Evolutionary conservation across 2,888 invertebrate genomes (phyloP).

Genomic region (Antheraea assamensis): DNA sequence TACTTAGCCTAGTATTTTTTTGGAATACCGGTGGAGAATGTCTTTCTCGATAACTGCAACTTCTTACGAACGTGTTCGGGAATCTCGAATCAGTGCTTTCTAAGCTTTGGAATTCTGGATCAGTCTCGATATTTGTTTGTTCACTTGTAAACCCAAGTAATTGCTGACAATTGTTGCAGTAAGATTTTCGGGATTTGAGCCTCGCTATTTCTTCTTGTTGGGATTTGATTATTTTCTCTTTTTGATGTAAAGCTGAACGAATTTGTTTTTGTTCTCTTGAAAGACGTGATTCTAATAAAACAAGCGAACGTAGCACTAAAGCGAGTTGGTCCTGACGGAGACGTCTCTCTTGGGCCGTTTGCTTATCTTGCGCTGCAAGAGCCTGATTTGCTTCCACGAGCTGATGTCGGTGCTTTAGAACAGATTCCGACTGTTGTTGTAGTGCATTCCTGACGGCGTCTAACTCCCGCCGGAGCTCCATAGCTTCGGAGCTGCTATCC

Average conservation of each 20-base stretch:
- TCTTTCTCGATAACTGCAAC: slow-evolving; percentile 77
- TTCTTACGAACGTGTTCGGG: slow-evolving; percentile 74
- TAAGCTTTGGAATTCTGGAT: slow-evolving; percentile 78
- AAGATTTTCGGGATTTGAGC: slow-evolving; percentile 79
- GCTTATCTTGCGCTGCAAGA: slow-evolving; percentile 82
- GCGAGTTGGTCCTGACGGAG: slow-evolving; percentile 87
- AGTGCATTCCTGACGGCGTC: slow-evolving; percentile 86
- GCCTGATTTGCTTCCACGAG: slow-evolving; percentile 84
- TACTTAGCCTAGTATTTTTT: slow-evolving; percentile 79
- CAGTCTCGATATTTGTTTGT: slow-evolving; percentile 79
- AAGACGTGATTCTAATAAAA: slow-evolving; percentile 87
- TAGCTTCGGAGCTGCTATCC: slow-evolving; percentile 84
- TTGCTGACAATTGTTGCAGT: slow-evolving; percentile 78
- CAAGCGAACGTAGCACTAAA: slow-evolving; percentile 85
- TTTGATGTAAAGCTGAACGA: slow-evolving; percentile 85
- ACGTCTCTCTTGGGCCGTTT: slow-evolving; percentile 82
- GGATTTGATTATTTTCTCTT: slow-evolving; percentile 86
- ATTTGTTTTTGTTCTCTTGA: slow-evolving; percentile 88
- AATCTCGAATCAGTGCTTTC: slow-evolving; percentile 79
- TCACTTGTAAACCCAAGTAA: slow-evolving; percentile 78
- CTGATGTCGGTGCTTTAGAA: slow-evolving; percentile 85
- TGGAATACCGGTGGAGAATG: slow-evolving; percentile 77
- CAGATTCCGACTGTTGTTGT: slow-evolving; percentile 84
- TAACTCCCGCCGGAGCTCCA: slow-evolving; percentile 83
- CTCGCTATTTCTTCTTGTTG: slow-evolving; percentile 87